Conservation (phyloP, 2,888 invertebrate genomes). For the Ophion ventricosus region DNA sequence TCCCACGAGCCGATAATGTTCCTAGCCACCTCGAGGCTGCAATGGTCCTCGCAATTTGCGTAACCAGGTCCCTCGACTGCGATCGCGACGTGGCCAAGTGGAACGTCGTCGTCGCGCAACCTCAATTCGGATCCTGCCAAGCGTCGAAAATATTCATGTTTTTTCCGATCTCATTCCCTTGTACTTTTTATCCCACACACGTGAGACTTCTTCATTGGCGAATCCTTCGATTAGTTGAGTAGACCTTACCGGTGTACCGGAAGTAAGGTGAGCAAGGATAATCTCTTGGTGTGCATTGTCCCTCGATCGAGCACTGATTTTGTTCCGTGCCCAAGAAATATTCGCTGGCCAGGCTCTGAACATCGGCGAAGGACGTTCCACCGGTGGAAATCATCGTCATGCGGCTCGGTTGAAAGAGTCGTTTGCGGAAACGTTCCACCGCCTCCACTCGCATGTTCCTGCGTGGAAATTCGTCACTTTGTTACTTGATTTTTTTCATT, state of each 20-base stretch:
- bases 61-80: conserved; percentile 84
- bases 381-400: conserved; percentile 74
- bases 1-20: conserved; percentile 83
- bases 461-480: neutral
- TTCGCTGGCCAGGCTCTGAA: conserved; percentile 64
- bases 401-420: conserved; percentile 67
- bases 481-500: conserved; percentile 4
- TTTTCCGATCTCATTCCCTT: neutral
- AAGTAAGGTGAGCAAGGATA: conserved; percentile 40
- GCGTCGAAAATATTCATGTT: neutral
- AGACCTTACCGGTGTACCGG: conserved; percentile 61
- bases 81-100: conserved; percentile 83
- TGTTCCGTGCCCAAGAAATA: conserved; percentile 58
- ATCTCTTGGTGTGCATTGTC: conserved; percentile 23
- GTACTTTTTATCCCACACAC: too few species aligned
- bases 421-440: conserved; percentile 68
- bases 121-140: conserved; percentile 76
- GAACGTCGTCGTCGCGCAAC: conserved; percentile 83
- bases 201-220: neutral
- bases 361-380: conserved; percentile 67
- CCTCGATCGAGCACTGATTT: conserved; percentile 19
- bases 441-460: conserved; percentile 68
- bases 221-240: neutral
- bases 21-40: conserved; percentile 80
- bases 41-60: conserved; percentile 78